phyloP scores from a whole-genome alignment of 2,888 invertebrate species.

The Pseudanteris insignis region DNA sequence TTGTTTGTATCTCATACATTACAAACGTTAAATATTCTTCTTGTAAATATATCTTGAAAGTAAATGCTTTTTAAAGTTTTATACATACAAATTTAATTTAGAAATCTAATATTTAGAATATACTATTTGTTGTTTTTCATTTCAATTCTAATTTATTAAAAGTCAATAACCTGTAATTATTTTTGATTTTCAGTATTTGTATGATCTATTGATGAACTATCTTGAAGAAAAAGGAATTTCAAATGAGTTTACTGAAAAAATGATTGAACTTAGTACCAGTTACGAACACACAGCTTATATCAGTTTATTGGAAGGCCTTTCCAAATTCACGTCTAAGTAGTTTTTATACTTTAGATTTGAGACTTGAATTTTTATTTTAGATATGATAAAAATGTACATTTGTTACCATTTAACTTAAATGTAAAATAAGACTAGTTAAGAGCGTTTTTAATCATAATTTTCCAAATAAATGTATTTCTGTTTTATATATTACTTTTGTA shows the following conservation, averaged over 20 bases:
- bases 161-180: too few species aligned
- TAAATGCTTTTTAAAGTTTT: too few species aligned
- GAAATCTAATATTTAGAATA: too few species aligned
- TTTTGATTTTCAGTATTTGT: constrained; percentile 79
- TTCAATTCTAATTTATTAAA: too few species aligned
- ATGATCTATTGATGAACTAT: constrained; percentile 93
- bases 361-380: too few species aligned
- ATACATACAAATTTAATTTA: too few species aligned
- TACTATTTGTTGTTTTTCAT: too few species aligned
- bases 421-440: constrained; percentile 21
- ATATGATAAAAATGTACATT: constrained; percentile 31
- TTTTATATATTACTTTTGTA: constrained; percentile 24
- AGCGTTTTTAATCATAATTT: constrained; percentile 17
- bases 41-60: too few species aligned
- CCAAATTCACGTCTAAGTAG: constrained; percentile 80
- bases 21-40: too few species aligned
- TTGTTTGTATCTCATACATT: too few species aligned
- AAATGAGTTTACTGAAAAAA: constrained; percentile 89
- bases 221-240: constrained; percentile 95
- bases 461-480: neutral
- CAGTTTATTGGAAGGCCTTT: constrained; percentile 84
- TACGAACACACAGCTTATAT: constrained; percentile 95
- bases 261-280: constrained; percentile 87
- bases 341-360: constrained; percentile 12
- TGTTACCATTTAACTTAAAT: constrained; percentile 11